Conservation (phyloP, 2,888 invertebrate species). For the Creontiades dilutus region DNA sequence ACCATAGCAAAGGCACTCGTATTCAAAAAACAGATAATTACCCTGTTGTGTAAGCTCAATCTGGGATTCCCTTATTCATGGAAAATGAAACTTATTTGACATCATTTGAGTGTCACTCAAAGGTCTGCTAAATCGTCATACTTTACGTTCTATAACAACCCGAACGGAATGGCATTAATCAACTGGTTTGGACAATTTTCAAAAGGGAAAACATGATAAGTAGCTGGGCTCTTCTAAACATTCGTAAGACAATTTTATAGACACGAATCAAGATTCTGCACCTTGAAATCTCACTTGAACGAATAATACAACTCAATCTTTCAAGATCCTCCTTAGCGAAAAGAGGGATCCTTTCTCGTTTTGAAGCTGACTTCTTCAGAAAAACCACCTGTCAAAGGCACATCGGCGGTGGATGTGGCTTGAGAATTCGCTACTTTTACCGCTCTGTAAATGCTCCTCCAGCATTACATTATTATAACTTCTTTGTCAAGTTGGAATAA, state of each 20-base stretch:
- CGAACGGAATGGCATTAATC: too few species aligned
- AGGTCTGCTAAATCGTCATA: too few species aligned
- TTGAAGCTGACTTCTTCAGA: neutral
- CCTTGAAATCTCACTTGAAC: neutral
- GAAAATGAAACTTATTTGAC: too few species aligned
- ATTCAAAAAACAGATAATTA: too few species aligned
- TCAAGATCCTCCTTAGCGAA: neutral
- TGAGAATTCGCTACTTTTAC: neutral
- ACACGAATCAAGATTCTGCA: neutral
- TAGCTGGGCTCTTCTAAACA: too few species aligned
- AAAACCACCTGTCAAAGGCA: neutral
- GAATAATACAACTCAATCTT: neutral
- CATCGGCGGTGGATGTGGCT: neutral
- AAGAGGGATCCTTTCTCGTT: neutral
- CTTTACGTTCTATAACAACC: too few species aligned
- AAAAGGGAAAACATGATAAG: too few species aligned
- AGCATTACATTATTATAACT: neutral
- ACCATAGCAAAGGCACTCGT: too few species aligned
- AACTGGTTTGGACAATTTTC: too few species aligned
- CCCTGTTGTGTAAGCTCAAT: too few species aligned
- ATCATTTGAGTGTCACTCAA: too few species aligned
- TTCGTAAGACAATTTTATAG: neutral
- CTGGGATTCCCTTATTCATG: too few species aligned
- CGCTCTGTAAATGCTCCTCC: neutral
- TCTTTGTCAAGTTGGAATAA: conserved; percentile 6